Evolutionary conservation across 2,113 vertebrate genomes (phyloP), one percentile per base, ranked within the genome.

Genomic region (Boleophthalmus pectinirostris): DNA sequence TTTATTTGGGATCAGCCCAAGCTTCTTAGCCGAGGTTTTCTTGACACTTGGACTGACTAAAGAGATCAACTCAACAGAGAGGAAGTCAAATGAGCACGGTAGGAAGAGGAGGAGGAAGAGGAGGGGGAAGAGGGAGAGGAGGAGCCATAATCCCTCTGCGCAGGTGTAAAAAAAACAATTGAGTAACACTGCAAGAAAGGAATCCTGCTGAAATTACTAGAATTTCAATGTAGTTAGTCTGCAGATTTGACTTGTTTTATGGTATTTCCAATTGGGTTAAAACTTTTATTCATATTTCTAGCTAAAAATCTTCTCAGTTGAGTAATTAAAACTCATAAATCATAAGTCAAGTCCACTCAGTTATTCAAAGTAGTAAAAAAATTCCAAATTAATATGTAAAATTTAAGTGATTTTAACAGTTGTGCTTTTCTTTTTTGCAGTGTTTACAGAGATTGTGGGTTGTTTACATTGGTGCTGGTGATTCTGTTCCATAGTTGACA

Each of bases 21-120:
- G 79, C 86, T 85, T 47, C 84, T 88, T 85, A 87, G 68, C 70
- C 66, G 78, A 78, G 84, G 74, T 85, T 87, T 64, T 87, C 73
- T 78, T 85, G 81, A 82, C 80, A 76, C 74, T 85, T 86, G 77
- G 72, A 76, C 80, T 71, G 63, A 74, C 80, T 82, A 81, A 90
- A 84, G 73, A 61, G 82, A 86, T 88, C 75, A 88, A 57, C 53
- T 46, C 0, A 16, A 15, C 23, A 16, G 33, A 69, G 29, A 57
- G 66, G 38, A 60, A 76, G 54, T 72, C 68, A 69, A 79, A 60
- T 23, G 69, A 70, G 86, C 82, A 67, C 23, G 38, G 74, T 20
- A 80, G 18, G 60, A 64, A 75, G 70, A 85, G 75, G 70, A 84
- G 46, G 72, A 64, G 18, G 61, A 64, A 75, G 70, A 85, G 75